These are phyloP conservation scores for Mesembrinibis cayennensis DNA, from an alignment of 2,113 vertebrate species.

Conservation along the genomic window DNA sequence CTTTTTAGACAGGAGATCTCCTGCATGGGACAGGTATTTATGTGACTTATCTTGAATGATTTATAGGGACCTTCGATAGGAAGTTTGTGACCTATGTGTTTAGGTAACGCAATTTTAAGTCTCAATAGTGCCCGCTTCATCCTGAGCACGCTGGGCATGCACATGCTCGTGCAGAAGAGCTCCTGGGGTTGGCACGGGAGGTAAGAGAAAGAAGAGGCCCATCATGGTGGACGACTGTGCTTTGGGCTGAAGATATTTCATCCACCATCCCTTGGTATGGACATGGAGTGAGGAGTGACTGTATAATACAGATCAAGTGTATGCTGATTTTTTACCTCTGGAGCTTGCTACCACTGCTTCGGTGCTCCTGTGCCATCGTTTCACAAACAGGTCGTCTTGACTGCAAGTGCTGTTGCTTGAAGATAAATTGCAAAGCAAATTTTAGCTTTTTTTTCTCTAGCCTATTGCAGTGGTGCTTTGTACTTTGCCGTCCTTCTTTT, in stretches of 20 bases:
- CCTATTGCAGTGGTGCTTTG: not conserved
- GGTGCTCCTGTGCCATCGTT: not conserved
- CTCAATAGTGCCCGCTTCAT: not conserved
- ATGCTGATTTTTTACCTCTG: not conserved
- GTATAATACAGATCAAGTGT: not conserved
- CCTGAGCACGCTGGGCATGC: not conserved
- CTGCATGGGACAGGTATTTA: not conserved
- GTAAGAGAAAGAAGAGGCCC: not conserved
- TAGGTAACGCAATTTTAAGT: not conserved
- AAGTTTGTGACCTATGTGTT: not conserved
- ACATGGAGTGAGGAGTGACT: not conserved
- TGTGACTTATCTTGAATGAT: not conserved
- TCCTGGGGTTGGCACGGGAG: fast-evolving
- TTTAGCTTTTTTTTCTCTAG: not conserved
- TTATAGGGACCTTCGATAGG: not conserved
- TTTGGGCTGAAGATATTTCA: not conserved
- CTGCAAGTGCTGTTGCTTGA: not conserved
- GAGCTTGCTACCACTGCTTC: not conserved
- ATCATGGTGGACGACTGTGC: not conserved
- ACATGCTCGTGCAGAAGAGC: not conserved
- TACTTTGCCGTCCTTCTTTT: not conserved
- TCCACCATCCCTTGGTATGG: not conserved
- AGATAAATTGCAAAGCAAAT: not conserved
- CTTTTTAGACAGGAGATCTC: not conserved
- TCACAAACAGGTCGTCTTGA: not conserved